Conservation (phyloP, 2,113 vertebrate species). For the Penelope pileata region DNA sequence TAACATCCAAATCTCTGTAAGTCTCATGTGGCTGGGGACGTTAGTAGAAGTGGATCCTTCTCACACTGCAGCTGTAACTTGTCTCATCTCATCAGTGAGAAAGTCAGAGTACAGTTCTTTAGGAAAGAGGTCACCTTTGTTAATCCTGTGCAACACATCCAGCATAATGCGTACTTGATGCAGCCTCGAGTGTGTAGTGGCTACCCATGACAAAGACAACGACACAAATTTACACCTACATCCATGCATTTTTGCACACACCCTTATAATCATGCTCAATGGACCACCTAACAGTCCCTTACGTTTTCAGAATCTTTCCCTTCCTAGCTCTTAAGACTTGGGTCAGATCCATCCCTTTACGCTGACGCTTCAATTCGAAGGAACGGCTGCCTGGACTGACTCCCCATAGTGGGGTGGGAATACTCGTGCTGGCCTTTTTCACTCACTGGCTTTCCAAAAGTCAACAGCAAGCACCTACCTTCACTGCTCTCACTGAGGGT, state of each 20-base stretch:
- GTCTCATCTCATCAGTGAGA: not conserved
- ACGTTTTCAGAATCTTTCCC: not conserved
- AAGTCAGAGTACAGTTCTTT: not conserved
- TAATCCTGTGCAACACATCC: not conserved
- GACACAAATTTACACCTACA: not conserved
- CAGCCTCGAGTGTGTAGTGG: not conserved
- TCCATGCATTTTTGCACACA: not conserved
- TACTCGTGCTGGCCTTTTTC: not conserved
- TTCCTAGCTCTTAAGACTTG: not conserved
- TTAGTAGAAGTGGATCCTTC: not conserved
- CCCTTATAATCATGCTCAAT: not conserved
- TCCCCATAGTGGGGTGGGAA: not conserved
- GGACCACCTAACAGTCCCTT: not conserved
- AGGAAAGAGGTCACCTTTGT: not conserved
- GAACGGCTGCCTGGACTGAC: accelerated
- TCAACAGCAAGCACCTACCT: not conserved
- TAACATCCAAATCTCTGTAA: not conserved
- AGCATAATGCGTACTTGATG: not conserved
- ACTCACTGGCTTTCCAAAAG: not conserved
- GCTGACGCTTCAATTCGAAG: not conserved
- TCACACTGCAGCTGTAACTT: not conserved
- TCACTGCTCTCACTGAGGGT: not conserved
- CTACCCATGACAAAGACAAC: not conserved
- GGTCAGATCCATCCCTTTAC: not conserved
- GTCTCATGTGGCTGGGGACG: not conserved